Conservation (phyloP, 2,113 vertebrate species). For the Dromiciops gliroides region DNA sequence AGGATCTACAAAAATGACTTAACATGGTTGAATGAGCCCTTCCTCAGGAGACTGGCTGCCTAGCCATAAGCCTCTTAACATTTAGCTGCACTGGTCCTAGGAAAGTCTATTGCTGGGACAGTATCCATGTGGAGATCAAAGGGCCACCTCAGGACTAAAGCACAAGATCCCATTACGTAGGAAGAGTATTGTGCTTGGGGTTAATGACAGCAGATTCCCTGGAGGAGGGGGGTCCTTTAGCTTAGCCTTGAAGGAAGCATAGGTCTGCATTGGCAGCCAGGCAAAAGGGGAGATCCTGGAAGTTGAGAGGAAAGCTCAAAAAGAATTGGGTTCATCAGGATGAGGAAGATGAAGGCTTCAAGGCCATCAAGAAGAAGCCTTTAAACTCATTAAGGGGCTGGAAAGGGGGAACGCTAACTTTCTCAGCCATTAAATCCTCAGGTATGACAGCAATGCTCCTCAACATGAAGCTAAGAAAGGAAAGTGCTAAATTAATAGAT, state of each 20-base stretch:
- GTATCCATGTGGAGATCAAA: background rate
- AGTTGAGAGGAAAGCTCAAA: background rate
- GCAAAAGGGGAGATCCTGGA: background rate
- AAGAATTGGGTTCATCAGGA: background rate
- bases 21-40: background rate
- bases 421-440: background rate
- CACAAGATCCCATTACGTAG: background rate
- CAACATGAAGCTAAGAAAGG: background rate
- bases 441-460: background rate
- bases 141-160: background rate
- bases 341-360: background rate
- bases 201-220: background rate
- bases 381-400: background rate
- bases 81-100: background rate
- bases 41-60: background rate
- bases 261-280: background rate
- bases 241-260: background rate
- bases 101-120: background rate
- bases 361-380: background rate
- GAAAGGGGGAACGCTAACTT: background rate
- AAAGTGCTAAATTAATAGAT: background rate
- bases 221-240: background rate
- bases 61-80: background rate
- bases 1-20: too few relatives aligned
- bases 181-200: background rate